A percentile compares a stretch with the other conserved stretches of the same genome.
Conservation (phyloP, 2,113 vertebrate genomes). For the Callionymus lyra region DNA sequence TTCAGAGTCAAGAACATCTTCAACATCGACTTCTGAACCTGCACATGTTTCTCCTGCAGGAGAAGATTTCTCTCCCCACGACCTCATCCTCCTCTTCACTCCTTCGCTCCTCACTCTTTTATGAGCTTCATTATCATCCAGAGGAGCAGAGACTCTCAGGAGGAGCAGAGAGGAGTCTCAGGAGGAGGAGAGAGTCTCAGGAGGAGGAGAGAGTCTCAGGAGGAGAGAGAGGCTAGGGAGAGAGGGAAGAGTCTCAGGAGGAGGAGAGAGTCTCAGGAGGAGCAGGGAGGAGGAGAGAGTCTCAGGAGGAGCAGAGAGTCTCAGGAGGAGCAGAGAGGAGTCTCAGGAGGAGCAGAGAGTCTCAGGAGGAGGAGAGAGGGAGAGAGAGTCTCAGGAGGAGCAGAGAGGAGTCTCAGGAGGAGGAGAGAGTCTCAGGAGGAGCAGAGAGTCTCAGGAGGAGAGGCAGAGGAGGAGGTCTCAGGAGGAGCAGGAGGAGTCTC, state of each 20-base stretch:
- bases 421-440: constrained; percentile 58
- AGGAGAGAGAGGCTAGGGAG: constrained; percentile 59
- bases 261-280: constrained; percentile 41
- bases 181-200: constrained; percentile 58
- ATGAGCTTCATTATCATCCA: constrained; percentile 55
- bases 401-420: constrained; percentile 45
- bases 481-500: too few species aligned
- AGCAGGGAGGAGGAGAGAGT: constrained; percentile 61
- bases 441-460: constrained; percentile 43
- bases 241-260: too few species aligned
- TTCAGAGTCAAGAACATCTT: too few species aligned
- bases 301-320: too few species aligned
- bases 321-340: constrained; percentile 31
- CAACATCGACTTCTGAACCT: constrained; percentile 2
- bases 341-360: constrained; percentile 59
- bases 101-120: constrained; percentile 28
- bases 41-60: constrained; percentile 3
- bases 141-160: too few species aligned
- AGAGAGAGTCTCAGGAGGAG: too few species aligned
- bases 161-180: constrained; percentile 41
- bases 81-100: constrained; percentile 6
- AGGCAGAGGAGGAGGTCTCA: constrained; percentile 59
- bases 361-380: too few species aligned
- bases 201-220: constrained; percentile 45
- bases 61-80: background rate